Evolutionary conservation across 2,113 vertebrate genomes (phyloP).

Genomic region (Crotalus helleri): DNA sequence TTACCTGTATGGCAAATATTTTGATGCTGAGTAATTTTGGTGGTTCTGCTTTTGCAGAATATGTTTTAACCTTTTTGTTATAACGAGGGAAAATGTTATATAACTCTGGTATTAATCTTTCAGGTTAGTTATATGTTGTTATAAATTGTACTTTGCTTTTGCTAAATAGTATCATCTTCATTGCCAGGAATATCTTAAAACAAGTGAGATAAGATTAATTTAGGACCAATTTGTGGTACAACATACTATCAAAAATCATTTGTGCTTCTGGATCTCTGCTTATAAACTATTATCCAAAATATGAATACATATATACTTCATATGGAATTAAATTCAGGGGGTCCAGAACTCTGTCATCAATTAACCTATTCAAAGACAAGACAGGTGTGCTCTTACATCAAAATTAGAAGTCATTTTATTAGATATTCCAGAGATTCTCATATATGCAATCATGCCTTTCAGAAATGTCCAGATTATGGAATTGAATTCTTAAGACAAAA

Average conservation of each 20-base stretch:
- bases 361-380: background rate
- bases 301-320: background rate
- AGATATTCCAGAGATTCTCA: background rate
- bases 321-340: background rate
- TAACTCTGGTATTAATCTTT: background rate
- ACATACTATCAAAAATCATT: background rate
- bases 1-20: background rate
- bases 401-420: background rate
- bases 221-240: background rate
- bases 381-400: background rate
- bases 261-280: background rate
- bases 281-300: background rate
- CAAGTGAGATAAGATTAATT: background rate
- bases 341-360: background rate
- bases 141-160: background rate
- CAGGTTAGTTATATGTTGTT: background rate
- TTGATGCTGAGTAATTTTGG: background rate
- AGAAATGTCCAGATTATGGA: background rate
- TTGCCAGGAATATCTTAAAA: background rate
- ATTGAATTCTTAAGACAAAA: background rate
- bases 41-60: background rate
- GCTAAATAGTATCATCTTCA: background rate
- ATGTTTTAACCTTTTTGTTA: background rate
- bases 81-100: rapidly evolving
- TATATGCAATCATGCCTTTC: background rate